Evolutionary conservation across 2,888 invertebrate genomes (phyloP), one percentile per base, ranked within the genome.

Genomic region (Hypomecis atomaria): DNA sequence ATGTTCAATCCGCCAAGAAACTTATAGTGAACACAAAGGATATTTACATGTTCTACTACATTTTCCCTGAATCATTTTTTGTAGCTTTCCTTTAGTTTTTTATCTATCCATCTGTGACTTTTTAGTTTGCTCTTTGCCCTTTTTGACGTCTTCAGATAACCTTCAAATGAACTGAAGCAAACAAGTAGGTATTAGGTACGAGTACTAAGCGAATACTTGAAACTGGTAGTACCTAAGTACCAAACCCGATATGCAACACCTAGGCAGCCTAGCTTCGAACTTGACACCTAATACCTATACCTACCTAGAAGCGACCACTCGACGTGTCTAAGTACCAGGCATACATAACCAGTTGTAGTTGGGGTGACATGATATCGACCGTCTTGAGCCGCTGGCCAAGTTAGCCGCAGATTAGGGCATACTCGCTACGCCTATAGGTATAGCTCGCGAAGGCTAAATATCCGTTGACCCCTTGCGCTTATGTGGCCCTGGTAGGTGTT

Each of bases 361-460:
- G 89, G 90, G 90, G 90, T 89, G 90, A 87, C 88, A 84, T 81
- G 84, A 79, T 91, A 92, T 92, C 91, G 92, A 92, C 92, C 92
- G 92, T 91, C 92, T 92, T 92, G 86, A 88, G 89, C 88, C 86
- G 89, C 85, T 85, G 88, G 87, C 89, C 87, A 89, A 91, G 90
- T 60, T 57, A 56, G 38, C 50, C 64, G 50, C 64, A 64, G 64
- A 64, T 64, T 64, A 59, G 64, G 42, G 13, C 49, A 50, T 49
- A 63, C 49, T 54, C 36, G 5, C 52, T 33, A 37, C 6, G 47
- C 40, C 38, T 56, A 88, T 89, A 89, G 43, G 23, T 52, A 54
- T 40, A 44, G 33, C 42, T 13, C 87, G 88, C 88, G 89, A 87
- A 86, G 87, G 88, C 90, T 90, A 89, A 90, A 88, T 90, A 91